Conservation (phyloP, 2,113 vertebrate genomes). For the Ancistrus triradiatus region DNA sequence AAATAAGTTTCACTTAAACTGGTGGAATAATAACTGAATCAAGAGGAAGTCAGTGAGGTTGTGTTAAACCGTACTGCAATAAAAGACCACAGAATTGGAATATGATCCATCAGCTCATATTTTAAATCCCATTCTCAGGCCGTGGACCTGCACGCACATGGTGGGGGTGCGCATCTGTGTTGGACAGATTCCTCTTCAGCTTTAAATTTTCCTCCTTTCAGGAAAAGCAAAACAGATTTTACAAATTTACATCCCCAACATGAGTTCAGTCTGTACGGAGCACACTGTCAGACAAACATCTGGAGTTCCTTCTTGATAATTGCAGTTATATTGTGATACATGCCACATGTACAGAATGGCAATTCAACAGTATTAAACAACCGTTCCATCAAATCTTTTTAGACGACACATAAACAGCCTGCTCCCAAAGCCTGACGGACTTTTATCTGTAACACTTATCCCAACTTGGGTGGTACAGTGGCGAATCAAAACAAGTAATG, state of each 20-base stretch:
- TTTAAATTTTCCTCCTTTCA: constrained; percentile 48
- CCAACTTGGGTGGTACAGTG: neutral
- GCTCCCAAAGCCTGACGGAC: no score
- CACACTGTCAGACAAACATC: no score
- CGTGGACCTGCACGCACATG: constrained; percentile 53
- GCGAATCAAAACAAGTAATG: neutral
- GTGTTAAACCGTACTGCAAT: neutral
- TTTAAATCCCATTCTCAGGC: neutral
- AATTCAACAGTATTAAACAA: no score
- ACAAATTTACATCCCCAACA: neutral
- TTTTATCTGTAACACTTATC: no score
- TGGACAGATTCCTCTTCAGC: constrained; percentile 62
- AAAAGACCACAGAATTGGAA: neutral
- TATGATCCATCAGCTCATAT: neutral
- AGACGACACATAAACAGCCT: no score
- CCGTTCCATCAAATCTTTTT: no score
- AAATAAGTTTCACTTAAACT: no score
- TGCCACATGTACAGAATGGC: no score
- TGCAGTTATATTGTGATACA: no score
- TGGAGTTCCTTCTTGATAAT: neutral
- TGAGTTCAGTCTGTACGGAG: neutral
- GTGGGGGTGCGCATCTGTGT: constrained; percentile 46
- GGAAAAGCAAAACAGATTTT: constrained; percentile 40
- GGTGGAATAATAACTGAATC: neutral
- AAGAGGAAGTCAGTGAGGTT: neutral